Conservation (phyloP, 2,888 invertebrate species). For the Lasioglossum malachurum region DNA sequence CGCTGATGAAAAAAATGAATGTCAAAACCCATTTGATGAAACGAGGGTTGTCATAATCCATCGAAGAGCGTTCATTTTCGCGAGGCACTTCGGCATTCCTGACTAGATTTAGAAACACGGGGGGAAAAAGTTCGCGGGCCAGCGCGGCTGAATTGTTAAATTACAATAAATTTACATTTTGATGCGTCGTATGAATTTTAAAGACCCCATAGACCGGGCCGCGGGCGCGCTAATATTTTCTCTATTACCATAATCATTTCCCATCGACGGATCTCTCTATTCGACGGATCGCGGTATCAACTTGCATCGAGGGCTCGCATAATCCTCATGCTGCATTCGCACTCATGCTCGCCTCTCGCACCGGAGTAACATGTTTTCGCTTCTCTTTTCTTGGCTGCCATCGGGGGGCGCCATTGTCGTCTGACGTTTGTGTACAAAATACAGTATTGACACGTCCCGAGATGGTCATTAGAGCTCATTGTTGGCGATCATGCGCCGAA, state of each 20-base stretch:
- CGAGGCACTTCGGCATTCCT: neutral
- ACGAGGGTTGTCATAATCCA: neutral
- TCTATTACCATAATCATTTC: slow-evolving; percentile 43
- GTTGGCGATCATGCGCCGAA: slow-evolving; percentile 69
- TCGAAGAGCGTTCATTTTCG: neutral
- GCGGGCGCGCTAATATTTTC: slow-evolving; percentile 18
- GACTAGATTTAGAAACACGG: neutral
- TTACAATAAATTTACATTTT: slow-evolving; percentile 19
- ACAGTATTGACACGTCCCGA: slow-evolving; percentile 80
- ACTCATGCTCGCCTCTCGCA: slow-evolving; percentile 70
- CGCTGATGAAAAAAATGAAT: too few relatives aligned
- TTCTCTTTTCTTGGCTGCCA: slow-evolving; percentile 68
- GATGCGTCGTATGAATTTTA: slow-evolving; percentile 12
- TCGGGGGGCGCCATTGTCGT: slow-evolving; percentile 75
- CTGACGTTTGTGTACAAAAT: slow-evolving; percentile 83
- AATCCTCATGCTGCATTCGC: slow-evolving; percentile 77
- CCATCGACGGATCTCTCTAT: slow-evolving; percentile 42
- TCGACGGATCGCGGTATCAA: slow-evolving; percentile 58
- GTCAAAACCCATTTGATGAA: too few relatives aligned
- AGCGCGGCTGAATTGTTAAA: neutral
- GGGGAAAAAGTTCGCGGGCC: neutral
- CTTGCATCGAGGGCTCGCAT: slow-evolving; percentile 64
- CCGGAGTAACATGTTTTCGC: slow-evolving; percentile 74
- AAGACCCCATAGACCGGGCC: neutral
- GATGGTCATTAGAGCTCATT: slow-evolving; percentile 74